phyloP scores from a whole-genome alignment of 2,113 vertebrate genomes.

The Carassius gibelio region DNA sequence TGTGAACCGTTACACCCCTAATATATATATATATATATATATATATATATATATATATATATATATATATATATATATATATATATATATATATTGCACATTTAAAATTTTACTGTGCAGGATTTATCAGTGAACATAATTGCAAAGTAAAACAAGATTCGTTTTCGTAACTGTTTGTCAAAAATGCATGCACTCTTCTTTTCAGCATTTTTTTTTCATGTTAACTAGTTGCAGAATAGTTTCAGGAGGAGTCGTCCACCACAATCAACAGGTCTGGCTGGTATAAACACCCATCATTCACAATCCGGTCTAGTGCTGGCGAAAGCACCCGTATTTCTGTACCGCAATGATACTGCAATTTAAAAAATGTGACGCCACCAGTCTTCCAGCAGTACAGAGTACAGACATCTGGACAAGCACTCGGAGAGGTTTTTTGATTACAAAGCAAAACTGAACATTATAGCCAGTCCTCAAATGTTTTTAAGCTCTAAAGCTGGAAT shows the following conservation, averaged over 20 bases:
- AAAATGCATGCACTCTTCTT: neutral
- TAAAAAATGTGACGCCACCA: neutral
- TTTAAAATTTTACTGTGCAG: too few relatives aligned
- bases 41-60: too few relatives aligned
- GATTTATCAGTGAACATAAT: neutral
- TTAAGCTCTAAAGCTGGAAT: too few relatives aligned
- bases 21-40: too few relatives aligned
- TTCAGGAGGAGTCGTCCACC: neutral
- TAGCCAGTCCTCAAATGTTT: too few relatives aligned
- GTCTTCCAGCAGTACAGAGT: too few relatives aligned
- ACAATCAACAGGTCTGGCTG: neutral
- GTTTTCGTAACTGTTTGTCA: neutral
- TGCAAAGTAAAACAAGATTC: neutral
- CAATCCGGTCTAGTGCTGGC: neutral
- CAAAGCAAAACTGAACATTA: too few relatives aligned
- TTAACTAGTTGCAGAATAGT: neutral
- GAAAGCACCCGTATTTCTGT: neutral
- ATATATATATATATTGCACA: too few relatives aligned
- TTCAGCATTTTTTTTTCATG: neutral
- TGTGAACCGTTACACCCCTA: too few relatives aligned
- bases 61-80: too few relatives aligned
- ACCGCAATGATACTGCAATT: neutral
- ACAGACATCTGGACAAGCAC: neutral
- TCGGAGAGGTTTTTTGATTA: too few relatives aligned
- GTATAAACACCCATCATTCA: neutral